A percentile compares a stretch with the other conserved stretches of the same genome.
phyloP scores from a whole-genome alignment of 2,888 invertebrate genomes.

The Hedya salicella region DNA sequence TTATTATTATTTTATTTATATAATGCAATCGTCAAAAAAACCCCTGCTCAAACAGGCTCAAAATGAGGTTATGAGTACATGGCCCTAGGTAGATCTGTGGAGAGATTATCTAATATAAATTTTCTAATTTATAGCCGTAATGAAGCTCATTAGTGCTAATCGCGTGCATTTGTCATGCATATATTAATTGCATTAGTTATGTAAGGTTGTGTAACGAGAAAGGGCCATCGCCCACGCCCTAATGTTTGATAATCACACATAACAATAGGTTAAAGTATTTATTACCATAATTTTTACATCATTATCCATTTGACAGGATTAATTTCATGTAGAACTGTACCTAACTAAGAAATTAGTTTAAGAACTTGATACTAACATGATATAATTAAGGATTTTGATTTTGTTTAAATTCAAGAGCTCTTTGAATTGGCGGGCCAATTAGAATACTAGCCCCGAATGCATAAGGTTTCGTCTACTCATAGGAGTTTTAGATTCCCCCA shows the following conservation, averaged over 20 bases:
- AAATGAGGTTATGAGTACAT: not conserved
- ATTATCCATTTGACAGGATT: slow-evolving; percentile 9
- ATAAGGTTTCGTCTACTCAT: no score
- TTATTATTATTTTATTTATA: no score
- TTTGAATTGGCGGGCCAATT: no score
- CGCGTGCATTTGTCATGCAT: slow-evolving; percentile 9
- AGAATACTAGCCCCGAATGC: no score
- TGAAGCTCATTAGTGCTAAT: slow-evolving; percentile 20
- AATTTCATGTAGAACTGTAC: no score
- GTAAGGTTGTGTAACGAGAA: slow-evolving; percentile 10
- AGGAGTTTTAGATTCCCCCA: no score
- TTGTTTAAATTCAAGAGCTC: no score
- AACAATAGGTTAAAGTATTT: slow-evolving; percentile 15
- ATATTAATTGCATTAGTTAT: slow-evolving; percentile 14
- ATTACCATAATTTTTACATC: slow-evolving; percentile 16
- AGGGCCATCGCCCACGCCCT: not conserved
- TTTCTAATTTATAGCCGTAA: slow-evolving; percentile 10
- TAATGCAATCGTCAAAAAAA: no score
- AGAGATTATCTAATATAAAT: slow-evolving; percentile 7
- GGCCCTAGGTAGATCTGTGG: not conserved
- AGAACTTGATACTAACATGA: no score
- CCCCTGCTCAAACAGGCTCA: no score
- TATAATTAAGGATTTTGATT: no score
- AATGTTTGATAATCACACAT: slow-evolving; percentile 14
- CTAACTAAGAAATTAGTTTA: no score